Evolutionary conservation across 1,140 invertebrate genomes (phyloP).

Genomic region (Sitobion miscanthi): DNA sequence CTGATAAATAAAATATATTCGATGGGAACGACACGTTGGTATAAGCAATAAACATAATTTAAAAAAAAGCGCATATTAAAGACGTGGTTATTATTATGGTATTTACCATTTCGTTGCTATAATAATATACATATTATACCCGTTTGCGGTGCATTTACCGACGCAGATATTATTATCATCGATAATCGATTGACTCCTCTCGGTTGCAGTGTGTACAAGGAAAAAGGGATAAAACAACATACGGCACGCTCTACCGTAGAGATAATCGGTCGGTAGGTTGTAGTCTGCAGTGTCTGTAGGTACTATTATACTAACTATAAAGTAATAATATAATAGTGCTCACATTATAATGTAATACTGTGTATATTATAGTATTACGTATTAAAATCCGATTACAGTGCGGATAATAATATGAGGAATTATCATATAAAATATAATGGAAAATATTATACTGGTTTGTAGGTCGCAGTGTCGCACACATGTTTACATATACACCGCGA

Average conservation of each 20-base stretch:
- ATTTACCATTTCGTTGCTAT: not conserved
- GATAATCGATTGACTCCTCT: not conserved
- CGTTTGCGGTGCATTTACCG: not conserved
- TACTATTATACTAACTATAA: not conserved
- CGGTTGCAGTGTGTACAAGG: not conserved
- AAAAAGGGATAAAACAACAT: not conserved
- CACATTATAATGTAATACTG: not conserved
- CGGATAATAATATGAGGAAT: not conserved
- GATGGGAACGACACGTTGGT: not conserved
- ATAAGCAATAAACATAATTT: not conserved
- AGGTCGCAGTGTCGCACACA: slow-evolving; percentile 32
- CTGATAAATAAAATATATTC: slow-evolving; percentile 7
- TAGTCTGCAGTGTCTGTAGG: not conserved
- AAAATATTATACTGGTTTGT: not conserved
- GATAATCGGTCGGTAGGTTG: slow-evolving; percentile 13
- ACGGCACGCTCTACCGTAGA: not conserved
- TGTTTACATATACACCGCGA: not conserved
- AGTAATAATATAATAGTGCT: not conserved
- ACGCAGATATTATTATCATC: not conserved
- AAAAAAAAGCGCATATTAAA: not conserved
- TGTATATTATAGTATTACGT: not conserved
- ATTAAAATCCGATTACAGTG: not conserved
- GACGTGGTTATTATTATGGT: not conserved
- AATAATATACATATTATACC: not conserved
- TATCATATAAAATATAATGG: not conserved